Base-by-base conservation (phyloP, 23 tunicate genomes). In the Halocynthia aurantium region DNA sequence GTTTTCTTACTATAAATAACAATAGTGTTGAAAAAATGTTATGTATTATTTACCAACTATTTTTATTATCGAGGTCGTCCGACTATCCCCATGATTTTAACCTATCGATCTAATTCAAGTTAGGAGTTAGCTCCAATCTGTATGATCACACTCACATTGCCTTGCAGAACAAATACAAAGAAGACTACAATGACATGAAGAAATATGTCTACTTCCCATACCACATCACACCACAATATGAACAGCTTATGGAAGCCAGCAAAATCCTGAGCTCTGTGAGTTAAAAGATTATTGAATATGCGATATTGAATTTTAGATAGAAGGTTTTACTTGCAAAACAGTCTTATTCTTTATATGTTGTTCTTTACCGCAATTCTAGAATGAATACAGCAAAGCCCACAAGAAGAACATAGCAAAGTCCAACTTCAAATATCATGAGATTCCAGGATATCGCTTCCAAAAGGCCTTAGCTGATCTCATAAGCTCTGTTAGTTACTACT, bases 191-290 rank as follows among this genome's bases (percentile, higher is more conserved):
- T 66, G 96, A 95, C n/a, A 81, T 77, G 85, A 91, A 91, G 67
- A 76, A 88, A 52, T 88, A 73, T 52, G 76, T 91, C 19, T 95
- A 95, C 70, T 95, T 84, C 73, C 99, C 99, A 13, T 91, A 89
- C 65, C 91, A 88, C 53, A 85, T 95, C 83, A 95, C 99, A 53
- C 99, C 91, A 2, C 95, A 85, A 69, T 95, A 88, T 73, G 99
- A 95, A 69, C 89, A 75, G 69, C 61, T 85, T 19, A 19, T 60
- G 6, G 82, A 74, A 55, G 83, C 90, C 7, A 85, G 81, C 79
- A 91, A 82, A 62, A 17, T 86, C 13, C 72, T 91, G 31, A 81
- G 83, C 55, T 31, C 57, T 20, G 94, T 88, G 52, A 82, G 82
- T 52, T 19, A 22, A 13, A 10, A 57, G 72, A 11, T 17, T 11